Evolutionary conservation across 1,140 invertebrate species (phyloP).

Genomic region (Drosophila suzukii): DNA sequence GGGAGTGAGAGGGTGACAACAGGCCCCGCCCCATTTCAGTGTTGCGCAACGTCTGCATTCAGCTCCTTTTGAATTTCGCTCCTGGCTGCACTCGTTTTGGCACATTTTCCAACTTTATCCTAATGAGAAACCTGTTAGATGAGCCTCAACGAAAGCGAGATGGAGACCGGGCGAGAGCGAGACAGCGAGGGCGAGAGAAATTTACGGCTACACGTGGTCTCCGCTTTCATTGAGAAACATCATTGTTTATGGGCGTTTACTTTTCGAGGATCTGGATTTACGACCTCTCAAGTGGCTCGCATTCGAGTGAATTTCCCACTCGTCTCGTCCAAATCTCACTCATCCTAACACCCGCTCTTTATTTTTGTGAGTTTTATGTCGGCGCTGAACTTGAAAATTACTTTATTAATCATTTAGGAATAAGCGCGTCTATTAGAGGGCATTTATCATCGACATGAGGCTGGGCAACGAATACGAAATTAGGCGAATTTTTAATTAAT

Average conservation of each 20-base stretch:
- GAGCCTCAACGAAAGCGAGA: conserved; percentile 32
- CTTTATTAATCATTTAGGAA: conserved; percentile 80
- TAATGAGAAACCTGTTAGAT: conserved; percentile 83
- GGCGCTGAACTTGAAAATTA: conserved; percentile 78
- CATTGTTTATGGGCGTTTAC: conserved; percentile 84
- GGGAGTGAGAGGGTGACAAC: conserved; percentile 46
- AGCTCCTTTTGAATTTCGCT: conserved; percentile 6
- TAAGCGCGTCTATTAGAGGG: conserved; percentile 64
- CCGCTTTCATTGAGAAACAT: conserved; percentile 75
- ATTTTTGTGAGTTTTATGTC: conserved; percentile 45
- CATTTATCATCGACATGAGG: conserved; percentile 57
- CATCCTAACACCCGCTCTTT: conserved; percentile 13
- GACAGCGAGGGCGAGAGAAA: conserved; percentile 42
- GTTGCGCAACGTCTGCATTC: conserved; percentile 46
- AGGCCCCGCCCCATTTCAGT: conserved; percentile 71
- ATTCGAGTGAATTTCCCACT: conserved; percentile 30
- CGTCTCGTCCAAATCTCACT: conserved; percentile 30
- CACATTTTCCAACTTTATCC: conserved; percentile 54
- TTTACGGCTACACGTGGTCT: conserved; percentile 74
- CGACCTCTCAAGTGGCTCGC: conserved; percentile 59
- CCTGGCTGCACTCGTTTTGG: not conserved
- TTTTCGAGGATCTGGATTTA: conserved; percentile 65
- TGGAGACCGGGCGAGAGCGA: conserved; percentile 40
- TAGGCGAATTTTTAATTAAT: conserved; percentile 34
- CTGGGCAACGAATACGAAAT: conserved; percentile 8